Conservation (phyloP, 2,888 invertebrate species). For the Fragum sueziense region DNA sequence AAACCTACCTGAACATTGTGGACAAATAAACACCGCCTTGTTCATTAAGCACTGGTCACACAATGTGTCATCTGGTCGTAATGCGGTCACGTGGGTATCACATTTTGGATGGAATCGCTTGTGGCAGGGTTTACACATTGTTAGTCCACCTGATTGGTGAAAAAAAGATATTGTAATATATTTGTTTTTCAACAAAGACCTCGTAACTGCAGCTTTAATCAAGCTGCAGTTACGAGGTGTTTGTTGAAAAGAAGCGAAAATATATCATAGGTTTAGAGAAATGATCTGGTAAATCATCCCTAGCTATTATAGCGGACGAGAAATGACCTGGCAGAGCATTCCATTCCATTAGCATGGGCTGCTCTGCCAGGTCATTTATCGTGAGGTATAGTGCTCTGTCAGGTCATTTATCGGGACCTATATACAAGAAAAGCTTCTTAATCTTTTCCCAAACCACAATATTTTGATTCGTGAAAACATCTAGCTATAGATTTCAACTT, state of each 20-base stretch:
- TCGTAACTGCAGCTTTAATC: no score
- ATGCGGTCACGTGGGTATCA: constrained; percentile 22
- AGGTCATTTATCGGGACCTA: no score
- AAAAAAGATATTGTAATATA: background rate
- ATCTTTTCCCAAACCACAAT: background rate
- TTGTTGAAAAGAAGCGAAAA: background rate
- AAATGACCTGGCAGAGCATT: no score
- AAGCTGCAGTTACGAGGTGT: no score
- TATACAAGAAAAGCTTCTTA: background rate
- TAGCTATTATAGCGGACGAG: no score
- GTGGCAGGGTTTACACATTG: constrained; percentile 36
- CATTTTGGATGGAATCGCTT: constrained; percentile 45
- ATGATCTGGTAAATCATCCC: no score
- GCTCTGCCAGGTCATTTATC: no score
- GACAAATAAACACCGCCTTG: constrained; percentile 34
- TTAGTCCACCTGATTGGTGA: constrained; percentile 14
- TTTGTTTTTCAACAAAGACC: no score
- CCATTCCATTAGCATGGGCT: no score
- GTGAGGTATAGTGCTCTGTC: no score
- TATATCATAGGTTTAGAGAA: background rate
- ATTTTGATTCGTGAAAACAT: background rate
- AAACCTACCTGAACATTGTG: constrained; percentile 42
- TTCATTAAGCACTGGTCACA: constrained; percentile 36
- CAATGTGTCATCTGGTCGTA: constrained; percentile 23
- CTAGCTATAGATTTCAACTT: no score